A percentile compares a stretch with the other conserved stretches of the same genome.
Evolutionary conservation across 2,797 vertebrate genomes (phyloP).

Genomic region (Rhynchonycteris naso): DNA sequence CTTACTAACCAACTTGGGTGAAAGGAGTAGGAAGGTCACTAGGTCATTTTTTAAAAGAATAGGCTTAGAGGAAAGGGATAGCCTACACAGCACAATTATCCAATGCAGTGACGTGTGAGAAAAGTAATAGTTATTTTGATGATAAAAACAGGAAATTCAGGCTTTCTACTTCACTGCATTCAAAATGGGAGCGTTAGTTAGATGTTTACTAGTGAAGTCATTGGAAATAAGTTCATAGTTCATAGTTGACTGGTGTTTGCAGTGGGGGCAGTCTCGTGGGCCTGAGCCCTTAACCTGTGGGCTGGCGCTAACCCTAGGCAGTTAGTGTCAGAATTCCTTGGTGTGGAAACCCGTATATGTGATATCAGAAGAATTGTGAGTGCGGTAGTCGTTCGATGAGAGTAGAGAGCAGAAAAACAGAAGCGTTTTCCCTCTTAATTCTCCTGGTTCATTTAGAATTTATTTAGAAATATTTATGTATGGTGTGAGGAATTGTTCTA

Average conservation of each 20-base stretch:
- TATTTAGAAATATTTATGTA: background rate
- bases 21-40: too few relatives aligned
- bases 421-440: background rate
- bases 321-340: background rate
- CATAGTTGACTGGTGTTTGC: background rate
- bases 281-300: background rate
- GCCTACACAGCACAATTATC: background rate
- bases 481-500: background rate
- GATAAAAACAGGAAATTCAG: background rate
- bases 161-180: background rate
- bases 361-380: background rate
- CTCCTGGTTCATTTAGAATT: background rate
- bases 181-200: background rate
- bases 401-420: background rate
- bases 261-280: background rate
- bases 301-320: background rate
- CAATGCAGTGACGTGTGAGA: background rate
- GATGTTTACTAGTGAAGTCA: background rate
- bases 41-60: background rate
- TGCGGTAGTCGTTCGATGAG: background rate
- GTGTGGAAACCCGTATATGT: background rate
- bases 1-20: background rate
- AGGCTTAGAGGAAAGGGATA: background rate
- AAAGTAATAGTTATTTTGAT: background rate
- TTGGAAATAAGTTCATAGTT: background rate